phyloP scores from a whole-genome alignment of 1,140 invertebrate species.

The Tribolium madens region DNA sequence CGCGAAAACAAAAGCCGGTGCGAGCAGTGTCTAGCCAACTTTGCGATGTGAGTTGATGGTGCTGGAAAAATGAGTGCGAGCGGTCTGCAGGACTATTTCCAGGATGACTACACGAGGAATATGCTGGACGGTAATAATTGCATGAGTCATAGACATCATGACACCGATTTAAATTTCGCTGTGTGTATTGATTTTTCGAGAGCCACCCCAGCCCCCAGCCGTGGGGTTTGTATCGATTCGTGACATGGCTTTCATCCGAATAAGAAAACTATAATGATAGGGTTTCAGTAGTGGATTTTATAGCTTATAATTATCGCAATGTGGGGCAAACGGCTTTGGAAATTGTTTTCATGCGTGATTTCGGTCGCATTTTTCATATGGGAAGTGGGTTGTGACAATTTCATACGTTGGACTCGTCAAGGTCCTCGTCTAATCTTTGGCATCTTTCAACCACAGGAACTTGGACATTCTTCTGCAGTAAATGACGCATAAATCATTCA shows the following conservation, averaged over 20 bases:
- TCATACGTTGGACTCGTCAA: too few species aligned
- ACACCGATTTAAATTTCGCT: constrained; percentile 8
- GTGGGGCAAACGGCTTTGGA: constrained; percentile 2
- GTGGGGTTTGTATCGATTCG: background rate
- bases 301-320: constrained; percentile 4
- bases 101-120: constrained; percentile 52
- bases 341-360: background rate
- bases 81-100: constrained; percentile 45
- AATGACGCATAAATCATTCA: background rate
- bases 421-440: background rate
- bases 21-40: background rate
- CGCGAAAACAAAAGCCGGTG: constrained; percentile 17
- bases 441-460: background rate
- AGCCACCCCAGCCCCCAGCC: background rate
- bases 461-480: background rate
- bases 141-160: constrained; percentile 10
- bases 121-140: constrained; percentile 49
- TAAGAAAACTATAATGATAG: background rate
- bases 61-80: constrained; percentile 45
- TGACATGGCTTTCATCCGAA: background rate
- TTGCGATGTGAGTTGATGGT: background rate
- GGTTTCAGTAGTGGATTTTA: background rate
- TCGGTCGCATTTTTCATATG: background rate
- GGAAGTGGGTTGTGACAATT: background rate
- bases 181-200: background rate